phyloP scores from a whole-genome alignment of 1,140 invertebrate genomes.

The Chionoecetes opilio region DNA sequence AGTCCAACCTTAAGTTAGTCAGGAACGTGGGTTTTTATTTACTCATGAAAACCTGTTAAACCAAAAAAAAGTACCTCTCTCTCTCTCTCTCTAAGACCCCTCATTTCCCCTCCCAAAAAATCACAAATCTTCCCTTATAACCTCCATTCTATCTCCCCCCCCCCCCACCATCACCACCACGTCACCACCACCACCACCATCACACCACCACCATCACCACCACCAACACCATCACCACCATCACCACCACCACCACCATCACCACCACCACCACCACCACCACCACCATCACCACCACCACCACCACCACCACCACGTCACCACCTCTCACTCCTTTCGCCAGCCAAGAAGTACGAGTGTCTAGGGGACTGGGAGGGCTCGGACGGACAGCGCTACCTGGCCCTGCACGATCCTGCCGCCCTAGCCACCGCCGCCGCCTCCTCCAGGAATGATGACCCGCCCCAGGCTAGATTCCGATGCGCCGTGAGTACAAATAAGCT shows the following conservation, averaged over 20 bases:
- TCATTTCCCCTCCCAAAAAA: too few relatives aligned
- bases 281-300: background rate
- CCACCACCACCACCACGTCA: background rate
- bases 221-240: too few relatives aligned
- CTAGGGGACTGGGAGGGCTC: slow-evolving; percentile 88
- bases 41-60: too few relatives aligned
- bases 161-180: too few relatives aligned
- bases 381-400: slow-evolving; percentile 86
- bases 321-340: slow-evolving; percentile 82
- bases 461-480: slow-evolving; percentile 87
- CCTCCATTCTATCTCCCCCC: too few relatives aligned
- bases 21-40: too few relatives aligned
- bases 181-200: too few relatives aligned
- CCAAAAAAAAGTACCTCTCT: too few relatives aligned
- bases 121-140: too few relatives aligned
- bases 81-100: background rate
- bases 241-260: too few relatives aligned
- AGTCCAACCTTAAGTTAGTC: too few relatives aligned
- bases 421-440: slow-evolving; percentile 78
- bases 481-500: slow-evolving; percentile 86
- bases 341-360: slow-evolving; percentile 88
- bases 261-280: background rate
- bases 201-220: too few relatives aligned
- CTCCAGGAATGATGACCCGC: slow-evolving; percentile 81
- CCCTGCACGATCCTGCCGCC: slow-evolving; percentile 86